Evolutionary conservation across 2,888 invertebrate genomes (phyloP).

Genomic region (Liposcelis brunnea): DNA sequence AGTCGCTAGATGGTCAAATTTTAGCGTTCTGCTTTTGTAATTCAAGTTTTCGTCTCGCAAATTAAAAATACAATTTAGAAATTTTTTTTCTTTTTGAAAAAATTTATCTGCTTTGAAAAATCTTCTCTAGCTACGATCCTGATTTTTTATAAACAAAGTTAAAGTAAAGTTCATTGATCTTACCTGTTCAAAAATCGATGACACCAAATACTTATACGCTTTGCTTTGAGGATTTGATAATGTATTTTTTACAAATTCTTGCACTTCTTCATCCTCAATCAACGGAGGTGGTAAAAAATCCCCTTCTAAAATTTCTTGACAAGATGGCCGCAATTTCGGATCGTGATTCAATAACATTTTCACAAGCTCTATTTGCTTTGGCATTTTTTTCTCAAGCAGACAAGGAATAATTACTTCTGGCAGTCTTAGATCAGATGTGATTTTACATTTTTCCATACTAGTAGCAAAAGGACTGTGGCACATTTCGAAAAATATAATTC

Average conservation of each 20-base stretch:
- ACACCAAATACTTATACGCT: conserved; percentile 52
- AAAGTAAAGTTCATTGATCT: neutral
- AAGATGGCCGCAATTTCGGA: conserved; percentile 63
- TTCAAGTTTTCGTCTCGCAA: no score
- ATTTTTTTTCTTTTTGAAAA: no score
- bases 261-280: conserved; percentile 70
- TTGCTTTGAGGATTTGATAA: conserved; percentile 65
- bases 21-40: no score
- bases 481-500: conserved; percentile 94
- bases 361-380: conserved; percentile 39
- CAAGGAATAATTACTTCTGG: conserved; percentile 53
- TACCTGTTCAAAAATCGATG: conserved; percentile 37
- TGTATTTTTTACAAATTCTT: conserved; percentile 65
- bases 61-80: no score
- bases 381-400: conserved; percentile 18
- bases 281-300: conserved; percentile 69
- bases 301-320: conserved; percentile 65
- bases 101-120: no score
- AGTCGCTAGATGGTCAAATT: no score
- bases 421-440: conserved; percentile 53
- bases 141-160: neutral
- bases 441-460: conserved; percentile 73
- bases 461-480: conserved; percentile 69
- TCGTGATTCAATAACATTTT: conserved; percentile 75
- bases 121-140: no score